Evolutionary conservation across 2,797 vertebrate genomes (phyloP), one percentile per base, ranked within the genome.

Genomic region (Craterocephalus amniculus): DNA sequence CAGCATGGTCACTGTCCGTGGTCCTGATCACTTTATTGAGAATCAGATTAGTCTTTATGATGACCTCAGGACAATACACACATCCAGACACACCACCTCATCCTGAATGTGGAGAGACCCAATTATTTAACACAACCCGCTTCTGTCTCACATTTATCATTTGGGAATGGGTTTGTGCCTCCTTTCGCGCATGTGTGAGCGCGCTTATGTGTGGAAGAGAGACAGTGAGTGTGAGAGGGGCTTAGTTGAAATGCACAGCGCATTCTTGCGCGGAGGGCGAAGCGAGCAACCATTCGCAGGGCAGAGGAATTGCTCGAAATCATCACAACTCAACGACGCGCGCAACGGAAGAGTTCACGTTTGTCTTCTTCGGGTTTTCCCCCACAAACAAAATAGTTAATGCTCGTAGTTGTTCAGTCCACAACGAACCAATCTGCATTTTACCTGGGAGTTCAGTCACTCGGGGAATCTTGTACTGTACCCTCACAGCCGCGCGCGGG

Each of bases 161-260:
- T 29, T 35, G 13, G n/a, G 62, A 71, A 64, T 66, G 70, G 58
- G 74, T 79, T 70, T 75, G 38, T 52, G 58, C 55, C 35, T 67
- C 18, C 12, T 40, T 7, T 38, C 58, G 61, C 63, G 58, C 71
- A 55, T 71, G 45, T 72, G 49, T 63, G 43, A 16, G 32, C 0
- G 43, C 20, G 68, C 38, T 4, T 14, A 58, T 54, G 67, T 55
- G 65, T 49, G 12, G 20, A 45, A 40, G 72, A 20, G 48, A 62
- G 68, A 22, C 48, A 58, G 52, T 20, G 32, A 4, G 36, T 36
- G 45, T 58, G 43, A 58, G 65, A 24, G 72, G 22, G 73, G 49
- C 16, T 29, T 78, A 79, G 70, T 86, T 87, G 86, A 83, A 75
- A 88, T 89, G 87, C 87, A 68, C 66, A 65, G 80, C 32, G 75